Conservation (phyloP, 2,113 vertebrate genomes). For the Synodontis membranacea region DNA sequence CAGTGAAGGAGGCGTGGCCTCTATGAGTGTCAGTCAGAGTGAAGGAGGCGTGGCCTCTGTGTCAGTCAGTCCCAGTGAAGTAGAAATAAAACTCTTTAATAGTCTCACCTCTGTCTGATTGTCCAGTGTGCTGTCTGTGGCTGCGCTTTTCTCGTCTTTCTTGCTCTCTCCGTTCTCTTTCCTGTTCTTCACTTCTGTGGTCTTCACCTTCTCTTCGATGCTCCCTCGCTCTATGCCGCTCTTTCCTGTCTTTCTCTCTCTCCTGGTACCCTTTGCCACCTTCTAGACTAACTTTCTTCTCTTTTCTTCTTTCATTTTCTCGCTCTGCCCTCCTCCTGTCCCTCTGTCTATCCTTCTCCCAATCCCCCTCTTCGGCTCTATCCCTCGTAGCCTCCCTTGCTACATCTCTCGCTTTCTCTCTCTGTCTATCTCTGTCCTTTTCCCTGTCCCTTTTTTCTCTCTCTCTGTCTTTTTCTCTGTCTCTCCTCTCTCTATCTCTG, state of each 20-base stretch:
- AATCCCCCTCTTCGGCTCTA: neutral
- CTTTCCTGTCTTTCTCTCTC: constrained; percentile 38
- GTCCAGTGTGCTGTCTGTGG: constrained; percentile 57
- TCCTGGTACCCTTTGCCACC: neutral
- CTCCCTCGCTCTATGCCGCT: constrained; percentile 38
- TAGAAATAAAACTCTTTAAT: neutral
- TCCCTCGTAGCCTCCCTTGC: neutral
- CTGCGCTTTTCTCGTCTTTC: constrained; percentile 47
- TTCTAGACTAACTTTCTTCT: neutral
- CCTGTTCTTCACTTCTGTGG: neutral
- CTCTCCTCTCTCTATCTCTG: neutral
- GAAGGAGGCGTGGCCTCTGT: neutral
- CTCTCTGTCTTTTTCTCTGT: neutral
- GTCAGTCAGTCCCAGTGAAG: neutral
- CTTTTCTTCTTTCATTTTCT: constrained; percentile 32
- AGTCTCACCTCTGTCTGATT: constrained; percentile 61
- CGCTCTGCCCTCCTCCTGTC: constrained; percentile 52
- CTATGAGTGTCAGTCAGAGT: neutral
- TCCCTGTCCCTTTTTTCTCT: neutral
- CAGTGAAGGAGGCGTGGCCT: neutral
- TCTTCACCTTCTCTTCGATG: neutral
- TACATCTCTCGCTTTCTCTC: neutral
- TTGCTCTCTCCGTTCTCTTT: constrained; percentile 32
- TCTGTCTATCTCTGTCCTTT: neutral
- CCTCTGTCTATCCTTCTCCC: constrained; percentile 42